Conservation (phyloP, 2,888 invertebrate species). For the Callimorpha dominula region DNA sequence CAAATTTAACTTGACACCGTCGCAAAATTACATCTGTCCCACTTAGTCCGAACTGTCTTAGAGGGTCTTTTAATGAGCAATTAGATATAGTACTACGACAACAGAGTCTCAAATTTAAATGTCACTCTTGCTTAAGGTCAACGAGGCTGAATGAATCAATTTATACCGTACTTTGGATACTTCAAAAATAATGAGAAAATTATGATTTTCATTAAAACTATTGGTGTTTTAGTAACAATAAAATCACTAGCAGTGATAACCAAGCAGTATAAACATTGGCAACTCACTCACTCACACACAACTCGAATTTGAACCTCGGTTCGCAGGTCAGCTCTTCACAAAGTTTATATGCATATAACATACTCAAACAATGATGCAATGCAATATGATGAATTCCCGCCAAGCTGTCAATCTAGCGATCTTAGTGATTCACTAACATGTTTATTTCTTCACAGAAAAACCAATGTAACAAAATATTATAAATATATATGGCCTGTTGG, state of each 20-base stretch:
- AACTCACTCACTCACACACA: too few species aligned
- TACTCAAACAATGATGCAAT: too few species aligned
- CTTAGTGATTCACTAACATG: too few species aligned
- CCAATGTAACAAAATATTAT: too few species aligned
- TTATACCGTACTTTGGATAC: not conserved
- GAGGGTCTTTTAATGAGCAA: constrained; percentile 11
- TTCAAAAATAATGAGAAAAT: not conserved
- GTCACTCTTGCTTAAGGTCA: constrained; percentile 5
- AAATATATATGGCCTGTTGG: too few species aligned
- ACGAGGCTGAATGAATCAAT: not conserved
- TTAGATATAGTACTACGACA: constrained; percentile 4
- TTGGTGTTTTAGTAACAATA: not conserved
- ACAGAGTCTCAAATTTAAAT: constrained; percentile 4
- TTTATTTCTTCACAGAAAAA: too few species aligned
- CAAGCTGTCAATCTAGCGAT: too few species aligned
- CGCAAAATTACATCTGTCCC: constrained; percentile 1
- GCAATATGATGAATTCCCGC: too few species aligned
- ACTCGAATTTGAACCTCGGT: not conserved
- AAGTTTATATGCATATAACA: too few species aligned
- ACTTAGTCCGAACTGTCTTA: constrained; percentile 3
- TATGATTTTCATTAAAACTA: not conserved
- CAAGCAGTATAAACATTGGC: not conserved
- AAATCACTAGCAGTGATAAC: not conserved
- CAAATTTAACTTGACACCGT: constrained; percentile 10
- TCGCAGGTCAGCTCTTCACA: not conserved